Evolutionary conservation across 1,140 invertebrate species (phyloP).

Genomic region (Eulimnadia texana): DNA sequence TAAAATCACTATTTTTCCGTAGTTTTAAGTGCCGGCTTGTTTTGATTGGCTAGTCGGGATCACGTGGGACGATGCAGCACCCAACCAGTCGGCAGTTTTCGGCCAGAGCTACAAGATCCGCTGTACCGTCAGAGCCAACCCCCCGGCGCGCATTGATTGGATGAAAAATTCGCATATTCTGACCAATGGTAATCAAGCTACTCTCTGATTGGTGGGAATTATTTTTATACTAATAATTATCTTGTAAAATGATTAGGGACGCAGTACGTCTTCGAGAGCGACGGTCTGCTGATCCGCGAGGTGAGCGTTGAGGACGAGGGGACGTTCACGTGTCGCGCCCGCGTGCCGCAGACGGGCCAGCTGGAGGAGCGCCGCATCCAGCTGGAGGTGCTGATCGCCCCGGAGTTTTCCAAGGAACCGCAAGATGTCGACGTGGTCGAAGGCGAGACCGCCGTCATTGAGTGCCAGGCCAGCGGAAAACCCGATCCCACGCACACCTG

Average conservation of each 20-base stretch:
- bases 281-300: slow-evolving; percentile 61
- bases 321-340: slow-evolving; percentile 65
- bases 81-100: slow-evolving; percentile 63
- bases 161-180: slow-evolving; percentile 52
- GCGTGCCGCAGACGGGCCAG: slow-evolving; percentile 62
- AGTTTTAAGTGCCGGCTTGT: slow-evolving; percentile 15
- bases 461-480: slow-evolving; percentile 63
- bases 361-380: slow-evolving; percentile 53
- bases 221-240: neutral
- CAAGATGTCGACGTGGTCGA: slow-evolving; percentile 50
- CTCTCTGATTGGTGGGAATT: neutral
- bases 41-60: slow-evolving; percentile 51
- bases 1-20: neutral
- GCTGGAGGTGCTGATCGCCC: slow-evolving; percentile 62
- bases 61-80: slow-evolving; percentile 67
- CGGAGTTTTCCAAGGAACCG: slow-evolving; percentile 45
- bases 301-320: slow-evolving; percentile 68
- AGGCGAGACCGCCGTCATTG: slow-evolving; percentile 53
- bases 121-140: slow-evolving; percentile 70
- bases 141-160: slow-evolving; percentile 70
- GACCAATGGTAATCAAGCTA: slow-evolving; percentile 18
- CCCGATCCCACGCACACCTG: slow-evolving; percentile 64
- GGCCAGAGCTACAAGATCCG: slow-evolving; percentile 56
- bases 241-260: slow-evolving; percentile 31
- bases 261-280: slow-evolving; percentile 53